Conservation (phyloP, 2,113 vertebrate genomes). For the Nanorana parkeri region DNA sequence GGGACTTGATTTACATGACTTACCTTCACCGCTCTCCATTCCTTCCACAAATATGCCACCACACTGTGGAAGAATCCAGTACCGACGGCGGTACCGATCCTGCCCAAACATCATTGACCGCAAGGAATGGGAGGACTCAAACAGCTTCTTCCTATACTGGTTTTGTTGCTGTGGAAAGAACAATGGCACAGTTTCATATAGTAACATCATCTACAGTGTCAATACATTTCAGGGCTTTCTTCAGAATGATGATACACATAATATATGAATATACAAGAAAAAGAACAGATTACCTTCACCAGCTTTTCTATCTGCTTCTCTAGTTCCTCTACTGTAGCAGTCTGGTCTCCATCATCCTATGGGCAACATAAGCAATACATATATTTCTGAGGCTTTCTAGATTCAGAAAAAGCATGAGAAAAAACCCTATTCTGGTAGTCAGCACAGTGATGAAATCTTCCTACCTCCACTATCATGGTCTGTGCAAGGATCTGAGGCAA, state of each 20-base stretch:
- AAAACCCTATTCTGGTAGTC: background rate
- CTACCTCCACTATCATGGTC: too few relatives aligned
- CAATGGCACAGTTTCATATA: background rate
- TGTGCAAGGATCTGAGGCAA: too few relatives aligned
- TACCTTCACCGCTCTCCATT: conserved; percentile 89
- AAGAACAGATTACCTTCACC: conserved; percentile 79
- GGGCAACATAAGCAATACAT: conserved; percentile 49
- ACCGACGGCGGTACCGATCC: conserved; percentile 90
- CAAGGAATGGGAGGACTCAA: conserved; percentile 87
- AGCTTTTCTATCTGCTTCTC: conserved; percentile 94
- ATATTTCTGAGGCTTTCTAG: too few relatives aligned
- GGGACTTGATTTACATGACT: conserved; percentile 48
- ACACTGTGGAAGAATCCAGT: conserved; percentile 93
- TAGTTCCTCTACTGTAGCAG: conserved; percentile 88
- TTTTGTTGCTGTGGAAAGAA: conserved; percentile 84
- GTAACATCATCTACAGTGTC: background rate
- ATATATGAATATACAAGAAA: background rate
- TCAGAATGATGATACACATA: too few relatives aligned
- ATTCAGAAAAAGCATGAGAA: background rate
- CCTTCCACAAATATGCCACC: conserved; percentile 92
- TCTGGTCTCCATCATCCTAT: conserved; percentile 87
- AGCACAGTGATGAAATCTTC: too few relatives aligned
- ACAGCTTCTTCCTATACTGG: conserved; percentile 89
- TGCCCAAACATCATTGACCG: conserved; percentile 93
- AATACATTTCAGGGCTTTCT: too few relatives aligned